Evolutionary conservation across 2,113 vertebrate species (phyloP).

Genomic region (Tonatia bakeri): DNA sequence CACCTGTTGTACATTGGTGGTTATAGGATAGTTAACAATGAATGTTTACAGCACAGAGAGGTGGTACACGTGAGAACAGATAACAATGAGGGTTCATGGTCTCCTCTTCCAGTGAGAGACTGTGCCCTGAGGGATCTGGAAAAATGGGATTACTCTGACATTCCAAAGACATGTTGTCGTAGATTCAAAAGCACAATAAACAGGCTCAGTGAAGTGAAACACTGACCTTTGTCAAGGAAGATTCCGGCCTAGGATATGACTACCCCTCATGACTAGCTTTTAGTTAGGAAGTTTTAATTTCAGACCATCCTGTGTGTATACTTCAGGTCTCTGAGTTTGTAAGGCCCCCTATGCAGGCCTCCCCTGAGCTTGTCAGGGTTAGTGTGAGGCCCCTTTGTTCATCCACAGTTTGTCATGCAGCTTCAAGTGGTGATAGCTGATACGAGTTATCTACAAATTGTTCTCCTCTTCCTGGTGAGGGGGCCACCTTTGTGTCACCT

Average conservation of each 20-base stretch:
- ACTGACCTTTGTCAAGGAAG: neutral
- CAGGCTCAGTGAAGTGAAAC: neutral
- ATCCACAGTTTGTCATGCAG: neutral
- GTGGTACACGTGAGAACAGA: neutral
- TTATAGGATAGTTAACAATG: neutral
- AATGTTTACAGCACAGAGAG: neutral
- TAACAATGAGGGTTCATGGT: neutral
- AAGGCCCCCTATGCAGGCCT: neutral
- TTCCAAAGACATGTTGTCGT: neutral
- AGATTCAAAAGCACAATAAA: neutral
- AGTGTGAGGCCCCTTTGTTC: neutral
- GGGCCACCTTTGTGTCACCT: neutral
- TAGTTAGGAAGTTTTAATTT: neutral
- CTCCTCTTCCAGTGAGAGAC: neutral
- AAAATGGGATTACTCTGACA: neutral
- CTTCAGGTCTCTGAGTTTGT: neutral
- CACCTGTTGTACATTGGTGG: neutral
- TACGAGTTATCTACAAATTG: neutral
- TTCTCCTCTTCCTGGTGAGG: neutral
- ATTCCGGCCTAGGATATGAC: neutral
- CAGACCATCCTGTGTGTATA: neutral
- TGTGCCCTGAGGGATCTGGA: neutral
- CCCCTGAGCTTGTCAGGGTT: neutral
- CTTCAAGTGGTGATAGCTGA: neutral
- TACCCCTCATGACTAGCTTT: neutral